A percentile compares a stretch with the other conserved stretches of the same genome.
Conservation (phyloP, 2,888 invertebrate genomes). For the Ophioninae sp. region DNA sequence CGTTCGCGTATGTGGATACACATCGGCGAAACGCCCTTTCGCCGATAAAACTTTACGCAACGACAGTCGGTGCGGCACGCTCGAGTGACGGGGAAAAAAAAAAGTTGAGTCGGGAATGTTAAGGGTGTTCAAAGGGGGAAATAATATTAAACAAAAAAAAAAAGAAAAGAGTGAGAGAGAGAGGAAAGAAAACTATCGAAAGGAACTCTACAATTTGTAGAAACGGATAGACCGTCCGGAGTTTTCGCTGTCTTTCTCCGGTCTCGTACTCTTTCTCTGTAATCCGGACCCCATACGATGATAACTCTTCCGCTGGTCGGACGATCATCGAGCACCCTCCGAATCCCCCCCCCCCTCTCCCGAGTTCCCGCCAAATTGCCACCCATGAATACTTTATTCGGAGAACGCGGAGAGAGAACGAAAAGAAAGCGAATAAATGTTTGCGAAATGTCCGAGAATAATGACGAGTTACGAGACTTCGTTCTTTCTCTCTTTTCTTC, state of each 20-base stretch:
- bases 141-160: slow-evolving; percentile 25
- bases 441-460: slow-evolving; percentile 37
- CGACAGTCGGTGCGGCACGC: slow-evolving; percentile 49
- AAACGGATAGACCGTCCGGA: slow-evolving; percentile 30
- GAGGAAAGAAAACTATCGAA: slow-evolving; percentile 28
- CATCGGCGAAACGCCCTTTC: slow-evolving; percentile 51
- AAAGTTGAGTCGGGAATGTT: slow-evolving; percentile 18
- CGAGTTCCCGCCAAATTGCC: slow-evolving; percentile 45
- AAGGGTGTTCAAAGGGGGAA: slow-evolving; percentile 29
- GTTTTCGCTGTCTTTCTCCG: neutral
- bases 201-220: slow-evolving; percentile 56
- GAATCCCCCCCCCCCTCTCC: slow-evolving; percentile 2
- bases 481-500: neutral
- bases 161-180: neutral
- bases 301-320: slow-evolving; percentile 46
- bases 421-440: slow-evolving; percentile 28
- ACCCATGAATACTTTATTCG: slow-evolving; percentile 53
- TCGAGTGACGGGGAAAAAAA: slow-evolving; percentile 11
- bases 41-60: slow-evolving; percentile 55
- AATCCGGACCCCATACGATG: slow-evolving; percentile 44
- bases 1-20: slow-evolving; percentile 17
- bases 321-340: slow-evolving; percentile 48
- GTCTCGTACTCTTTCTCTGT: slow-evolving; percentile 24
- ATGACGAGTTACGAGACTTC: neutral
- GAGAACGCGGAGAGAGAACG: slow-evolving; percentile 6